phyloP scores from a whole-genome alignment of 1,140 invertebrate species.

The Lepidurus packardi region DNA sequence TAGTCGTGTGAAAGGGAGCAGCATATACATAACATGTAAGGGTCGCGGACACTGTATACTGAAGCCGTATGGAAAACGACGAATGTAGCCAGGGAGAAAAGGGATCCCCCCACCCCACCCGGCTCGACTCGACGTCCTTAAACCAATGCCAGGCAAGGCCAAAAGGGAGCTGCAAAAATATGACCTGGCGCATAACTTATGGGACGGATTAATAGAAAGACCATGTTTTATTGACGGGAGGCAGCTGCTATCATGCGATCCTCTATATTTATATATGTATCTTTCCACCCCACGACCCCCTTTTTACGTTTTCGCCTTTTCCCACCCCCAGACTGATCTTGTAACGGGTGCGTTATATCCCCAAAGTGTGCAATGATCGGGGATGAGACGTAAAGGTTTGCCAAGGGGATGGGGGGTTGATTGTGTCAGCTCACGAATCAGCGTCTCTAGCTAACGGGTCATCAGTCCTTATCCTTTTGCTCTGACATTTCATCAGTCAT shows the following conservation, averaged over 20 bases:
- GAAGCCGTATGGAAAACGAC: not conserved
- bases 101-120: not conserved
- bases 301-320: not conserved
- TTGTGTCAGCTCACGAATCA: constrained; percentile 9
- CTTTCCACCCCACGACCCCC: not conserved
- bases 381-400: not conserved
- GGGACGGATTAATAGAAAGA: constrained; percentile 31
- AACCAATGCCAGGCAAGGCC: not conserved
- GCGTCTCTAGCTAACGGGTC: not conserved
- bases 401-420: not conserved
- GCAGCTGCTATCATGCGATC: constrained; percentile 17
- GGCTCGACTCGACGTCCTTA: not conserved
- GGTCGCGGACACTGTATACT: not conserved
- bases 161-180: not conserved
- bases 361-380: too few species aligned
- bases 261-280: constrained; percentile 10
- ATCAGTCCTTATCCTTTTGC: not conserved
- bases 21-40: not conserved
- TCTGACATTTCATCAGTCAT: not conserved
- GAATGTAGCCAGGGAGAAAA: not conserved
- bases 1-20: constrained; percentile 30
- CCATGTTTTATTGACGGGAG: constrained; percentile 32
- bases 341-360: too few species aligned
- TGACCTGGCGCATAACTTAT: constrained; percentile 31
- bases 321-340: not conserved